Conservation (phyloP, 2,797 vertebrate species). For the Taeniopygia guttata region DNA sequence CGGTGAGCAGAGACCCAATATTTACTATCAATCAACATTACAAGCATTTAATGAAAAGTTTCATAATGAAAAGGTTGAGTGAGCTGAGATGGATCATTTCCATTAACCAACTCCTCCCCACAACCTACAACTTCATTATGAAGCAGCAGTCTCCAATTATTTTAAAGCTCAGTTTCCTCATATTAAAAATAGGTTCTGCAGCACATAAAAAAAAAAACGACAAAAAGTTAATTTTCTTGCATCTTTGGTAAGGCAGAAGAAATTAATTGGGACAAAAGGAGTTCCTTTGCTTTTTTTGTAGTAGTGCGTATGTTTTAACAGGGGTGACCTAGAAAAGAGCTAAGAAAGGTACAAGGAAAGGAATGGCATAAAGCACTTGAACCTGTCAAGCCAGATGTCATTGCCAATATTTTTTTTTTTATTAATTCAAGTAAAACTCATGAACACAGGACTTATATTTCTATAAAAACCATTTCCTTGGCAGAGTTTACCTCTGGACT, state of each 20-base stretch:
- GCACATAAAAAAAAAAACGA: background rate
- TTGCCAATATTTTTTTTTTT: background rate
- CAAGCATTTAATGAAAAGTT: constrained; percentile 60
- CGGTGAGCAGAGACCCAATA: background rate
- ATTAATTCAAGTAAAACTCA: background rate
- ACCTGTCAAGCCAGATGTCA: background rate
- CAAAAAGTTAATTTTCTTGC: background rate
- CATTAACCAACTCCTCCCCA: constrained; percentile 20
- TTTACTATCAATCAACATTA: constrained; percentile 58
- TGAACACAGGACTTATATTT: background rate
- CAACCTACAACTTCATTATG: background rate
- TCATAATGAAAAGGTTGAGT: constrained; percentile 18
- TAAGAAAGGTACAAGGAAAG: background rate
- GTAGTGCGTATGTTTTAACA: background rate
- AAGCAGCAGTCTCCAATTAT: background rate
- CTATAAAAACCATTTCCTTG: background rate
- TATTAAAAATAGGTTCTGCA: background rate
- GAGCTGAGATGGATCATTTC: background rate
- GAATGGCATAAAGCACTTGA: background rate
- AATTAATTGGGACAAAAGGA: background rate
- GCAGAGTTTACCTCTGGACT: background rate
- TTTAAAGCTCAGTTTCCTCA: background rate
- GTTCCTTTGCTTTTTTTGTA: background rate
- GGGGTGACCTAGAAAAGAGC: background rate
- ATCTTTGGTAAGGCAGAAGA: background rate